Evolutionary conservation across 2,113 vertebrate species (phyloP).

Genomic region (Trichechus manatus): DNA sequence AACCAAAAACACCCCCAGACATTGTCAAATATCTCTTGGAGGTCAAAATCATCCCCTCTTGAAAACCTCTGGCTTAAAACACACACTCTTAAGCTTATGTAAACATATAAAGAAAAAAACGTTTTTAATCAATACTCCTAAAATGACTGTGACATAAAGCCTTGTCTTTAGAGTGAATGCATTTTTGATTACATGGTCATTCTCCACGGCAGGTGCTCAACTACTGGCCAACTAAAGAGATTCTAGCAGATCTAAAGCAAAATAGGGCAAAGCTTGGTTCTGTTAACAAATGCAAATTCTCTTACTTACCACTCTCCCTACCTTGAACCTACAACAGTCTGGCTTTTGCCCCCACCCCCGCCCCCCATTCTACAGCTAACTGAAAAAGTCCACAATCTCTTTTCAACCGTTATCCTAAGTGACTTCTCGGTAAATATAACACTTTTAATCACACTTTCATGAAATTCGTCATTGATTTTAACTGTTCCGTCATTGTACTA

Average conservation of each 20-base stretch:
- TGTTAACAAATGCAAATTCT: background rate
- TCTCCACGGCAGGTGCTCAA: background rate
- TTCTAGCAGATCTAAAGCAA: background rate
- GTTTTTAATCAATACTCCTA: background rate
- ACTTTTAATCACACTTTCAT: background rate
- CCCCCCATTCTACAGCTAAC: background rate
- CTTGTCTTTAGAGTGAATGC: background rate
- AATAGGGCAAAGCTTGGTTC: background rate
- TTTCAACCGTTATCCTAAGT: background rate
- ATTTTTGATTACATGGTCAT: background rate
- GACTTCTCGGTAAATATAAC: background rate
- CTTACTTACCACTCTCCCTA: background rate
- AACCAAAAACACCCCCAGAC: no score
- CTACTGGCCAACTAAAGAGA: background rate
- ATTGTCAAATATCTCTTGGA: background rate
- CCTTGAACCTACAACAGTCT: background rate
- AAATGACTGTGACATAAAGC: background rate
- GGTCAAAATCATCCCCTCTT: background rate
- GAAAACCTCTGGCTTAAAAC: background rate
- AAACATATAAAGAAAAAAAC: background rate
- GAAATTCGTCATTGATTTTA: constrained; percentile 4
- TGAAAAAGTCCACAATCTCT: background rate
- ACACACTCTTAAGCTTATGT: background rate
- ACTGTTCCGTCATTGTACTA: background rate
- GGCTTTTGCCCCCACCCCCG: no score